A percentile compares a stretch with the other conserved stretches of the same genome.
phyloP scores from a whole-genome alignment of 2,797 vertebrate genomes.

The Crocodylus rhombifer region DNA sequence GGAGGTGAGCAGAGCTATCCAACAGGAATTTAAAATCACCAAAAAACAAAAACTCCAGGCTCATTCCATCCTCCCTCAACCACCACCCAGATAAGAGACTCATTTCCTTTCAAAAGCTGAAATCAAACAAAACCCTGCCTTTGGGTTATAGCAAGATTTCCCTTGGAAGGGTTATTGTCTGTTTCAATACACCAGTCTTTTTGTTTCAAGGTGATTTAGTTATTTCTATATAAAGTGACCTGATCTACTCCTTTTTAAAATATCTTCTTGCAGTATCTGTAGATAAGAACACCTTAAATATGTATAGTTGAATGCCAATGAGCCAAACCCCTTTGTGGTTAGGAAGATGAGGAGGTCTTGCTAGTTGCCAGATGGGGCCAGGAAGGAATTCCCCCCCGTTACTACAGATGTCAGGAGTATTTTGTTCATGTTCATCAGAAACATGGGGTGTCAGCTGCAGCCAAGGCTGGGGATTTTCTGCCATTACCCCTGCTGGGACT shows the following conservation, averaged over 20 bases:
- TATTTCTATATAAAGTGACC: neutral
- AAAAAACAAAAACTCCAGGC: neutral
- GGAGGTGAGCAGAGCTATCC: slow-evolving; percentile 72
- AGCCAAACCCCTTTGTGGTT: too few relatives aligned
- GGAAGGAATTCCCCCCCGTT: too few relatives aligned
- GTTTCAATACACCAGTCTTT: neutral
- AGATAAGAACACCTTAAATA: neutral
- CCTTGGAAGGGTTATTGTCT: neutral
- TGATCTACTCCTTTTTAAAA: neutral
- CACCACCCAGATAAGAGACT: neutral
- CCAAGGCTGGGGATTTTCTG: too few relatives aligned
- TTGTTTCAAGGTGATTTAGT: neutral
- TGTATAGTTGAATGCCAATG: too few relatives aligned
- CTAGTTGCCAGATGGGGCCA: too few relatives aligned
- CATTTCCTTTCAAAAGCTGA: neutral
- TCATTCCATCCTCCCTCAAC: neutral
- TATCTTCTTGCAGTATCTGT: neutral
- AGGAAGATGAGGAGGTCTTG: too few relatives aligned
- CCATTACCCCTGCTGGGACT: too few relatives aligned
- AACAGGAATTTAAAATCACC: neutral
- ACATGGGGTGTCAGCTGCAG: too few relatives aligned
- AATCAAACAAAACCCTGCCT: neutral
- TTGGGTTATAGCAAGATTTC: neutral
- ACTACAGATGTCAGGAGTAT: too few relatives aligned
- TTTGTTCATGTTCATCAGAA: too few relatives aligned